Evolutionary conservation across 1,140 invertebrate species (phyloP), one percentile per base, ranked within the genome.

Genomic region (Drosophila ambigua): DNA sequence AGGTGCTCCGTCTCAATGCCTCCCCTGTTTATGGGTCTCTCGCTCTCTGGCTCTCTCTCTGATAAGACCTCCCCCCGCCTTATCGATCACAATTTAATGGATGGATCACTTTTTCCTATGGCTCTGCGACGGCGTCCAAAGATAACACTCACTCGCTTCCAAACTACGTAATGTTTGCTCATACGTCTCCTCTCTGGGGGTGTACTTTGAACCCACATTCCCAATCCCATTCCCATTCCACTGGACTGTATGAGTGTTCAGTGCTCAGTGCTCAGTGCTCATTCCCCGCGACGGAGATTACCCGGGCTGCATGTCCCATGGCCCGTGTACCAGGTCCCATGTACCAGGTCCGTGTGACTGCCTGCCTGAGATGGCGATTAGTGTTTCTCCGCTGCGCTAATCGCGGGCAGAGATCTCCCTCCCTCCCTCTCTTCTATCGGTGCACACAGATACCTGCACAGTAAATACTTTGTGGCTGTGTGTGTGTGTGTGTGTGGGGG

Each of bases 121-220:
- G 15, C 11, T 9, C 31, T 8, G 8, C 16, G 77, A 8, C 65
- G 77, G 80, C 80, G 80, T 83, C 62, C 54, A 84, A 58, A 84
- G 79, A 84, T 84, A 83, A 79, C 76, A 82, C 63, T 60, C 69
- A 55, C 60, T 77, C 61, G 77, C 78, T 68, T 85, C 50, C 83
- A 85, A 85, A 85, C 82, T 85, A 85, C 82, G 82, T 85, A 85
- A 85, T 81, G 53, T 55, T 59, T 64, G 51, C 26, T 46, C 46
- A 20, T 20, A 20, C 20, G 46, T 41, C 50, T 15, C 7, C 35
- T 13, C 39, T 6, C 16, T 16, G 16, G 23, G 23, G 15, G 4
- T 67, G 78, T 2, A 85, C 83, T 66, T 85, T 88, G 82, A 62
- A 77, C 9, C 35, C 35, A 39, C 2, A 39, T 54, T 50, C 16